Evolutionary conservation across 2,888 invertebrate species (phyloP), one percentile per base, ranked within the genome.

Genomic region (Pammene fasciana): DNA sequence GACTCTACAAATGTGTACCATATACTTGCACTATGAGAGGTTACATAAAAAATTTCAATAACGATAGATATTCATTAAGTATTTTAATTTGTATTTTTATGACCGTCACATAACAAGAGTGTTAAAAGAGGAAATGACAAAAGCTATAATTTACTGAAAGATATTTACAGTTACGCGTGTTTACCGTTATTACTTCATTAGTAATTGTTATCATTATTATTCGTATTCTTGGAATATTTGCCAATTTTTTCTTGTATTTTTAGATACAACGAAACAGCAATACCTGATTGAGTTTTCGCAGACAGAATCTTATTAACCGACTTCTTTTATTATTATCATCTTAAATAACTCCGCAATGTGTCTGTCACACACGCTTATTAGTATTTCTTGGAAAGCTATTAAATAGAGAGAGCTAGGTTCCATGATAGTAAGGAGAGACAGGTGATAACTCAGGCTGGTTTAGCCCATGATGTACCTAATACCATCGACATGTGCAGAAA

Each of bases 401-500:
- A 84, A 79, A 79, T 78, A 76, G 88, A 89, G 89, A 91, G 87
- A 90, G 88, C 85, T 83, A 77, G 74, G 72, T 74, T 75, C 77
- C 83, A 78, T 74, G 79, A 76, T 74, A 75, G 81, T 82, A 85
- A 82, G 85, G 84, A 75, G 76, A 84, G 82, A 86, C 86, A 79
- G 79, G 86, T 85, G 85, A 86, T 86, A 87, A 82, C 81, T 82
- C 77, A 82, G 80, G 80, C 83, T 80, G 76, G 80, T 79, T 79
- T 77, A 75, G 75, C 74, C 75, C 74, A 73, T 71, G 74, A 75
- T 74, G 70, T 54, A 54, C 26, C 65, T 70, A n/a, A n/a, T n/a
- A 67, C 67, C 67, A 71, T 65, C 71, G 72, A 75, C 82, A 78
- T 78, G 74, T 74, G 74, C 78, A 82, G 84, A 86, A 87, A 88